A percentile compares a stretch with the other conserved stretches of the same genome.
phyloP scores from a whole-genome alignment of 2,888 invertebrate genomes.

The Arenicola marina region DNA sequence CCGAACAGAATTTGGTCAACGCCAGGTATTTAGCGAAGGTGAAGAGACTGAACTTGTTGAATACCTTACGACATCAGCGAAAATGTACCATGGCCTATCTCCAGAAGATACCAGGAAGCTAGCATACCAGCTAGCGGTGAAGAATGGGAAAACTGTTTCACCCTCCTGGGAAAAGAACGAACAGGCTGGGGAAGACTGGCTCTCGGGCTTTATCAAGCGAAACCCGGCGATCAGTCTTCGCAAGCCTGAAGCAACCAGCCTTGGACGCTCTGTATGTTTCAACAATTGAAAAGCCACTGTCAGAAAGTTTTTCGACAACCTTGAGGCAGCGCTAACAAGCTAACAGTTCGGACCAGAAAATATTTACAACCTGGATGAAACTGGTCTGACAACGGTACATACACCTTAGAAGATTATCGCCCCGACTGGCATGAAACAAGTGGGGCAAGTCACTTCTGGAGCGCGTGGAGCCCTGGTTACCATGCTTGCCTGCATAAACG shows the following conservation, averaged over 20 bases:
- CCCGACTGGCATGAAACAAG: constrained; percentile 2
- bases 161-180: neutral
- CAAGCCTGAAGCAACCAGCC: constrained; percentile 5
- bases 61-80: constrained; percentile 1
- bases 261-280: constrained; percentile 6
- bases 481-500: constrained; percentile 5
- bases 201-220: constrained; percentile 2
- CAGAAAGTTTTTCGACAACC: neutral
- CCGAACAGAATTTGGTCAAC: neutral
- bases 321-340: neutral
- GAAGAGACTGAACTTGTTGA: constrained; percentile 1
- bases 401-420: constrained; percentile 4
- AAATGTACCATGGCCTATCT: constrained; percentile 4
- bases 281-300: neutral
- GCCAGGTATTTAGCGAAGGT: neutral
- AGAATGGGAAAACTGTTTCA: neutral
- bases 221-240: neutral
- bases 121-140: constrained; percentile 1
- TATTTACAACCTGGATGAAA: constrained; percentile 8
- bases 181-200: constrained; percentile 1
- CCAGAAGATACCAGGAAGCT: neutral
- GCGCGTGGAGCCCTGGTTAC: constrained; percentile 7
- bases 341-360: constrained; percentile 1
- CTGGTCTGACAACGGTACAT: constrained; percentile 10
- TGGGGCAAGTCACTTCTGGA: constrained; percentile 11